Evolutionary conservation across 1,140 invertebrate species (phyloP).

Genomic region (Nymphalis io): DNA sequence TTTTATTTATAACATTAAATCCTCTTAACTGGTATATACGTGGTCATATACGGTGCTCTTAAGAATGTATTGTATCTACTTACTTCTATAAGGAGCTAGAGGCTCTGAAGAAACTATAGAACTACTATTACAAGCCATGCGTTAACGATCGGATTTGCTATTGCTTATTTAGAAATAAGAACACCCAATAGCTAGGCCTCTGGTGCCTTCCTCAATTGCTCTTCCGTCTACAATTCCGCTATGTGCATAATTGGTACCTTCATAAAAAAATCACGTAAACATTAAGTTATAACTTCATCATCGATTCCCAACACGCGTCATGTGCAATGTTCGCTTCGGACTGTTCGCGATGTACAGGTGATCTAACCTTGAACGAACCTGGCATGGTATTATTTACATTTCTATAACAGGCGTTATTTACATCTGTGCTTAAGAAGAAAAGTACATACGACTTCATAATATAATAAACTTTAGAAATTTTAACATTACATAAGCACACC

Average conservation of each 20-base stretch:
- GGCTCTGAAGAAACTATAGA: too few species aligned
- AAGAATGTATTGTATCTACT: too few species aligned
- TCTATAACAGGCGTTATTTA: neutral
- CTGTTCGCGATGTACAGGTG: neutral
- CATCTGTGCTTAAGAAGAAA: neutral
- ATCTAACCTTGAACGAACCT: slow-evolving; percentile 18
- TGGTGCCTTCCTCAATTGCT: neutral
- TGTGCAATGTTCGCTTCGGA: slow-evolving; percentile 5
- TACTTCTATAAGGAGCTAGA: too few species aligned
- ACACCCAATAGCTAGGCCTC: too few species aligned
- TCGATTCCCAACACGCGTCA: slow-evolving; percentile 10
- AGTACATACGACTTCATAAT: too few species aligned
- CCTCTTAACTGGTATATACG: too few species aligned
- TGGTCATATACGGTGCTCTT: too few species aligned
- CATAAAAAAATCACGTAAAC: neutral
- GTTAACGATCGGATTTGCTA: too few species aligned
- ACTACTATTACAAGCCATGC: too few species aligned
- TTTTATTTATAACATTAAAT: too few species aligned
- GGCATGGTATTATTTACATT: slow-evolving; percentile 9
- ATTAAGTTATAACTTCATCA: neutral
- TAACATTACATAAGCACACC: neutral
- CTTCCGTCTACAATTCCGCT: neutral
- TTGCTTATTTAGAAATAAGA: too few species aligned
- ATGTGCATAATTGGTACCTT: neutral
- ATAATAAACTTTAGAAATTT: neutral